These are phyloP conservation scores for Heliconius erato DNA, from an alignment of 2,888 invertebrate genomes.

Conservation along the genomic window DNA sequence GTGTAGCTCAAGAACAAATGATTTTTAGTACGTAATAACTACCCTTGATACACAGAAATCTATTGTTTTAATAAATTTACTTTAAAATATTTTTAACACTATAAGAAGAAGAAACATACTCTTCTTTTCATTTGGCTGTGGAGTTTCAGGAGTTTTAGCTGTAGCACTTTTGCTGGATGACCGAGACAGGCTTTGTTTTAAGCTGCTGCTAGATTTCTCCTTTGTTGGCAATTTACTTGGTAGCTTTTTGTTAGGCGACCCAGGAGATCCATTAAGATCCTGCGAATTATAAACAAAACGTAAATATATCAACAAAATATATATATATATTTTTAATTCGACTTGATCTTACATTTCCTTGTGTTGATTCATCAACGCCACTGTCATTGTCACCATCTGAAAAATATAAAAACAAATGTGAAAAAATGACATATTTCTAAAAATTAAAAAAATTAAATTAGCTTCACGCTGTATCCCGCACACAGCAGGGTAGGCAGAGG, in stretches of 20 bases:
- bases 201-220: conserved; percentile 79
- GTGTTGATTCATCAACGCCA: conserved; percentile 92
- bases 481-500: too few species aligned
- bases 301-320: conserved; percentile 18
- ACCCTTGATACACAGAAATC: neutral
- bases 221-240: conserved; percentile 85
- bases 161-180: conserved; percentile 87
- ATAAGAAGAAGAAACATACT: conserved; percentile 77
- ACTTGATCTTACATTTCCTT: conserved; percentile 89
- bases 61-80: conserved; percentile 34
- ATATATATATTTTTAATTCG: neutral
- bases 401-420: conserved; percentile 62
- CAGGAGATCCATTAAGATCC: conserved; percentile 89
- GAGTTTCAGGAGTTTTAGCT: conserved; percentile 90
- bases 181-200: conserved; percentile 83
- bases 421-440: too few species aligned
- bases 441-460: too few species aligned
- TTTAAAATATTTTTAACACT: neutral
- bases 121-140: conserved; percentile 87
- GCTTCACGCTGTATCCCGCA: too few species aligned
- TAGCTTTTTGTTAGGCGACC: conserved; percentile 91
- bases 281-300: conserved; percentile 54
- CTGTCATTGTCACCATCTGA: conserved; percentile 94
- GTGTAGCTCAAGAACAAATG: too few species aligned
- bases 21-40: too few species aligned